These are phyloP conservation scores for Melopsittacus undulatus DNA, from an alignment of 2,797 vertebrate species.

Conservation along the genomic window DNA sequence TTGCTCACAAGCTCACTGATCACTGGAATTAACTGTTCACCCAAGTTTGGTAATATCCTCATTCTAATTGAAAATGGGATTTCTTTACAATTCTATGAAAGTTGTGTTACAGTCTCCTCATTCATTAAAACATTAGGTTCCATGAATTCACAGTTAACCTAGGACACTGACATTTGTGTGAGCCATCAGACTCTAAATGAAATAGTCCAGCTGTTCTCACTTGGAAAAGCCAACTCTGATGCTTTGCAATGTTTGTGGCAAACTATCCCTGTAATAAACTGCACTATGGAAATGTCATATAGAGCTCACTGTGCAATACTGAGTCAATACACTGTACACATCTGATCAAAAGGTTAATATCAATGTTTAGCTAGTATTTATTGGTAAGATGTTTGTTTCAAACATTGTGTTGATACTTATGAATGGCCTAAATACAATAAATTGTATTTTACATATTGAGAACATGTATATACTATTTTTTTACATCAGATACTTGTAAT, in stretches of 20 bases:
- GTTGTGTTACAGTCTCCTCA: neutral
- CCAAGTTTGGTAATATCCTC: neutral
- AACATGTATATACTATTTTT: neutral
- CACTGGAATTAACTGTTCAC: neutral
- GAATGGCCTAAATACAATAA: slow-evolving; percentile 67
- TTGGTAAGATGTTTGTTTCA: slow-evolving; percentile 59
- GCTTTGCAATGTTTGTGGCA: slow-evolving; percentile 56
- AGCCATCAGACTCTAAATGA: neutral
- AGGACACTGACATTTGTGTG: neutral
- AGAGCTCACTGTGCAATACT: slow-evolving; percentile 46
- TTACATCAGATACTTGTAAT: neutral
- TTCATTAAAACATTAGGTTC: slow-evolving; percentile 16
- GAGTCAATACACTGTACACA: slow-evolving; percentile 46
- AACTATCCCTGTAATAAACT: slow-evolving; percentile 29
- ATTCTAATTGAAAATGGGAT: neutral
- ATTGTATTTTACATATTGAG: slow-evolving; percentile 75
- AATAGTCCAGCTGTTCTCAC: neutral
- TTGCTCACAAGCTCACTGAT: neutral
- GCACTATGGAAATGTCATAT: slow-evolving; percentile 31
- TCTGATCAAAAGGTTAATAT: slow-evolving; percentile 13
- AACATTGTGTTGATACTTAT: slow-evolving; percentile 54
- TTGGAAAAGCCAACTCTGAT: slow-evolving; percentile 27
- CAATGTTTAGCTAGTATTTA: slow-evolving; percentile 62
- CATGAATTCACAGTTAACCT: neutral
- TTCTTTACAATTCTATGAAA: neutral